Evolutionary conservation across 2,888 invertebrate genomes (phyloP).

Genomic region (Agrotis segetum): DNA sequence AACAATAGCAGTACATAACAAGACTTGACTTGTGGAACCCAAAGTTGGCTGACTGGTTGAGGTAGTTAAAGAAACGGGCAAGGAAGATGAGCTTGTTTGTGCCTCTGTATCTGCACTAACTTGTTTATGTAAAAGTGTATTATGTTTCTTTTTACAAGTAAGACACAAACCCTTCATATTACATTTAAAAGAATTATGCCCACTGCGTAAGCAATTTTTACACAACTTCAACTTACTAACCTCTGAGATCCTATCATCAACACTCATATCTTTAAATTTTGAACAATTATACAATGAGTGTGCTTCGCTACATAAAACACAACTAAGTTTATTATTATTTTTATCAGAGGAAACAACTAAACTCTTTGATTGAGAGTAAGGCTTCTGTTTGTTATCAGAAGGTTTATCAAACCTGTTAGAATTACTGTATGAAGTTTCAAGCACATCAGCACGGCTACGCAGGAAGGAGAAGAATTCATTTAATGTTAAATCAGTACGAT

Average conservation of each 20-base stretch:
- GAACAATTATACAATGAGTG: not conserved
- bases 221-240: not conserved
- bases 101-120: too few relatives aligned
- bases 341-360: too few relatives aligned
- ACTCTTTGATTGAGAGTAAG: too few relatives aligned
- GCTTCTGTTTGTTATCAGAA: not conserved
- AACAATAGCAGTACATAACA: too few relatives aligned
- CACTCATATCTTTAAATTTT: not conserved
- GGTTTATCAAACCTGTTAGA: not conserved
- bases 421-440: not conserved
- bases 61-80: too few relatives aligned
- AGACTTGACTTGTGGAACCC: too few relatives aligned
- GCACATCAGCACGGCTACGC: not conserved
- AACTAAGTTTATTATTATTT: not conserved
- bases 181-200: not conserved
- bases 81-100: too few relatives aligned
- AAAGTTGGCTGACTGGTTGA: too few relatives aligned
- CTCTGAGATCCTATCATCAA: not conserved
- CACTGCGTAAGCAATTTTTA: constrained; percentile 1
- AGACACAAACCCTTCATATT: not conserved
- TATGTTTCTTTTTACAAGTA: not conserved
- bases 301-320: not conserved
- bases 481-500: not conserved
- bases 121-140: not conserved
- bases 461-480: not conserved